Base-by-base conservation (phyloP, 2,113 vertebrate species). In the Xiphophorus maculatus region DNA sequence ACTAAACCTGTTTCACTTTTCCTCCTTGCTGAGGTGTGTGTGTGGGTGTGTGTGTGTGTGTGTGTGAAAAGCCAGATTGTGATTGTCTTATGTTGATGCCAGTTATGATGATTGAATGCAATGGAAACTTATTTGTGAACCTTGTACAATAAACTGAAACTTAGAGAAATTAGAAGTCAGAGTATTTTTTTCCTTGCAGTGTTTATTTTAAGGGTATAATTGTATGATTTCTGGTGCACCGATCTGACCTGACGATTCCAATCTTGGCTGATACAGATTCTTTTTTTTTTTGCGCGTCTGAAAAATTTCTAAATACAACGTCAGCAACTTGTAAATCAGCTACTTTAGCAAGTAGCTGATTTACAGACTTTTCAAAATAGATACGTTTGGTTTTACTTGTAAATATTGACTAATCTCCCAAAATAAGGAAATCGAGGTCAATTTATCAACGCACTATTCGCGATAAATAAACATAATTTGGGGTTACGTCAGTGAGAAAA, bases 121-220 rank as follows among this genome's bases (percentile, higher is more conserved):
- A 72, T 73, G 86, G 86, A 89, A 22, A 74, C 28, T 79, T 82
- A 85, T 69, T 66, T 84, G 84, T 88, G 87, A 88, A 88, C 75
- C 81, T 73, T 90, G 84, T 88, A 88, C 76, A 93, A 91, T 93
- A 92, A 93, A 93, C 75, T 68, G 74, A 87, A 82, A 77, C 87
- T 79, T 90, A 74, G 66, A 86, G 63, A 69, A 86, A 83, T 61
- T 37, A n/a, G 25, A 63, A 44, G 28, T 14, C 19, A 1, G 60
- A 11, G 15, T 29, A 11, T 30, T 0, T 33, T 13, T n/a, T 82
- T 40, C 0, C 30, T 58, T 6, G 14, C 3, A 3, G 0, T 15
- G 12, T 1, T 19, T 25, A 5, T 32, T 28, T 29, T 37, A 25
- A 37, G 28, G n/a, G 33, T 17, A 15, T 28, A 5, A 8, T 19